A percentile compares a stretch with the other conserved stretches of the same genome.
These are phyloP conservation scores for Ondatra zibethicus DNA, from an alignment of 2,113 vertebrate genomes.

Conservation along the genomic window DNA sequence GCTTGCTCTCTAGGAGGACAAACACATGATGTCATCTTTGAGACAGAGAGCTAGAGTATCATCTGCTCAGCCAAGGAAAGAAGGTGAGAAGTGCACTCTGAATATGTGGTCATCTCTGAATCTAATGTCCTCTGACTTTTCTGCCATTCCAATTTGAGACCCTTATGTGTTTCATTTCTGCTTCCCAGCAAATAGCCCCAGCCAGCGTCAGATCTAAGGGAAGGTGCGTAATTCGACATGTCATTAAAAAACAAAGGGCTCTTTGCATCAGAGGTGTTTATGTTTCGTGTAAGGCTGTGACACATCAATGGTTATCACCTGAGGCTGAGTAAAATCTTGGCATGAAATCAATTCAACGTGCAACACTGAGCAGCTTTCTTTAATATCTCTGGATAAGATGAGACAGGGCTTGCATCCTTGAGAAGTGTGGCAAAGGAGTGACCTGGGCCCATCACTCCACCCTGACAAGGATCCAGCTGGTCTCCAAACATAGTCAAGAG, in stretches of 20 bases:
- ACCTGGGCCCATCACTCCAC: slow-evolving; percentile 77
- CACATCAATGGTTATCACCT: slow-evolving; percentile 86
- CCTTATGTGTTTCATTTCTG: slow-evolving; percentile 52
- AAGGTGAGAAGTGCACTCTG: background rate
- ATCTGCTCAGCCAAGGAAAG: background rate
- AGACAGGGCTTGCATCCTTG: slow-evolving; percentile 72
- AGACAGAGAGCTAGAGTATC: background rate
- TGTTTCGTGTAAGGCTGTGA: slow-evolving; percentile 87
- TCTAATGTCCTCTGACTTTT: slow-evolving; percentile 67
- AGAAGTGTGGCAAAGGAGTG: slow-evolving; percentile 75
- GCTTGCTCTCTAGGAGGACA: slow-evolving; percentile 1
- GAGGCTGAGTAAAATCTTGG: slow-evolving; percentile 87
- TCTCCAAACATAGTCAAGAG: slow-evolving; percentile 32
- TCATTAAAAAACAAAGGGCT: slow-evolving; percentile 84
- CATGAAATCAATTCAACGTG: slow-evolving; percentile 89
- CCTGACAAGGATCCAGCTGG: slow-evolving; percentile 63
- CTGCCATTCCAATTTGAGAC: slow-evolving; percentile 80
- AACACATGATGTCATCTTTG: background rate
- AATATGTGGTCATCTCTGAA: slow-evolving; percentile 12
- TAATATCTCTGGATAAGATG: slow-evolving; percentile 84
- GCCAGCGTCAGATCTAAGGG: slow-evolving; percentile 80
- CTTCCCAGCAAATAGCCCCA: slow-evolving; percentile 74
- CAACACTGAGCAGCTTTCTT: slow-evolving; percentile 82
- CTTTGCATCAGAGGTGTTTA: slow-evolving; percentile 85
- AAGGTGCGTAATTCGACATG: slow-evolving; percentile 86